Base-by-base conservation (phyloP, 2,888 invertebrate genomes). In the Caenorhabditis japonica region DNA sequence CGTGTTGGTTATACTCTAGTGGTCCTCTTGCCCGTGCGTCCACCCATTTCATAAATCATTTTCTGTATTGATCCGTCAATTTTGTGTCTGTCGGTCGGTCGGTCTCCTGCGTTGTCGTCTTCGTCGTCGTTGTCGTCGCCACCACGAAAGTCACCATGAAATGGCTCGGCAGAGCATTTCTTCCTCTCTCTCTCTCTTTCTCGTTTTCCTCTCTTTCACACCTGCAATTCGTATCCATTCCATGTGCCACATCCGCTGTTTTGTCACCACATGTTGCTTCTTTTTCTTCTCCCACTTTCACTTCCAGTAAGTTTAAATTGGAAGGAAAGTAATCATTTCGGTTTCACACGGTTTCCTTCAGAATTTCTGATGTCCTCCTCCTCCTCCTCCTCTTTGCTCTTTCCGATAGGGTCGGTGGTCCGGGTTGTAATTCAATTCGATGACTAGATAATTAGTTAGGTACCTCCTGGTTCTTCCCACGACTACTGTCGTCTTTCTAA, bases 21-120 rank as follows among this genome's bases (percentile, higher is more conserved):
- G n/a, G n/a, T n/a, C n/a, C n/a, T n/a, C n/a, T n/a, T n/a, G n/a
- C n/a, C n/a, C n/a, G n/a, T n/a, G n/a, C 55, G 49, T 41, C 64
- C 64, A 41, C 55, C 64, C 64, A 49, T 64, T 64, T 55, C 64
- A 64, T 64, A 64, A 64, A 64, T 64, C 64, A 64, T 64, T 56
- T 34, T 56, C 64, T 56, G 49, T 55, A 56, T 56, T 56, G 64
- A 64, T 64, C 64, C 64, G 55, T 56, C 64, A 64, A 56, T 56
- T 55, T 49, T 41, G n/a, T n/a, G n/a, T n/a, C n/a, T n/a, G n/a
- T n/a, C n/a, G n/a, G n/a, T n/a, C n/a, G n/a, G n/a, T n/a, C n/a
- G n/a, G n/a, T n/a, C n/a, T n/a, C n/a, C n/a, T n/a, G n/a, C n/a
- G n/a, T n/a, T n/a, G n/a, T n/a, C 23, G 43, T 15, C 36, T 25